Conservation (phyloP, 1,140 invertebrate genomes). For the Pissodes strobi region DNA sequence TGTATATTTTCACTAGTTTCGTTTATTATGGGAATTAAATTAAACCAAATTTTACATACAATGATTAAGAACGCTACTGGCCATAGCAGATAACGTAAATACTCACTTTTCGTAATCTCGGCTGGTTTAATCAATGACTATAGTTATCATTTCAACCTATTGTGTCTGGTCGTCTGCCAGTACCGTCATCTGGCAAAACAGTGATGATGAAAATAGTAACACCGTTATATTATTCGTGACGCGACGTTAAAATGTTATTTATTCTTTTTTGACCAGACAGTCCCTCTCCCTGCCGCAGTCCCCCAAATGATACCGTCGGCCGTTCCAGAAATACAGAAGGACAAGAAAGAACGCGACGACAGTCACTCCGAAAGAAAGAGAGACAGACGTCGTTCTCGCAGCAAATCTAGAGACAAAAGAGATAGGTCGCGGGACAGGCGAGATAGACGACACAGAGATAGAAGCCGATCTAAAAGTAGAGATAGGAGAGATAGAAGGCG, state of each 20-base stretch:
- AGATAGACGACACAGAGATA: conserved; percentile 58
- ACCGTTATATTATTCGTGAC: too few relatives aligned
- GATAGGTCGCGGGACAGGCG: conserved; percentile 59
- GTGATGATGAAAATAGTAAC: too few relatives aligned
- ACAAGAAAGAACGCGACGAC: conserved; percentile 49
- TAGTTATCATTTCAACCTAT: too few relatives aligned
- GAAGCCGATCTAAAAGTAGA: conserved; percentile 49
- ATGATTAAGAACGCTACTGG: too few relatives aligned
- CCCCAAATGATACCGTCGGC: conserved; percentile 51
- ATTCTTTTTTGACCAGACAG: too few relatives aligned
- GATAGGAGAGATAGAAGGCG: conserved; percentile 50
- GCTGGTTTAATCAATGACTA: too few relatives aligned
- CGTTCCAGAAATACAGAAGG: conserved; percentile 48
- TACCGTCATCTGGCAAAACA: conserved; percentile 27
- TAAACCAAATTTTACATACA: too few relatives aligned
- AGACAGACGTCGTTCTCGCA: conserved; percentile 48
- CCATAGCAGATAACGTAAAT: too few relatives aligned
- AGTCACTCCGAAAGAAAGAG: conserved; percentile 42
- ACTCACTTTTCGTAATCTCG: too few relatives aligned
- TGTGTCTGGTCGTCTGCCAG: conserved; percentile 55
- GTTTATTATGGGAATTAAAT: too few relatives aligned
- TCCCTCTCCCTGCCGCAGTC: conserved; percentile 54
- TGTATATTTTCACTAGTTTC: too few relatives aligned
- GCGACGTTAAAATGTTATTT: too few relatives aligned
- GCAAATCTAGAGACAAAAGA: conserved; percentile 50